Evolutionary conservation across 2,888 invertebrate genomes (phyloP).

Genomic region (Tetropium fuscum): DNA sequence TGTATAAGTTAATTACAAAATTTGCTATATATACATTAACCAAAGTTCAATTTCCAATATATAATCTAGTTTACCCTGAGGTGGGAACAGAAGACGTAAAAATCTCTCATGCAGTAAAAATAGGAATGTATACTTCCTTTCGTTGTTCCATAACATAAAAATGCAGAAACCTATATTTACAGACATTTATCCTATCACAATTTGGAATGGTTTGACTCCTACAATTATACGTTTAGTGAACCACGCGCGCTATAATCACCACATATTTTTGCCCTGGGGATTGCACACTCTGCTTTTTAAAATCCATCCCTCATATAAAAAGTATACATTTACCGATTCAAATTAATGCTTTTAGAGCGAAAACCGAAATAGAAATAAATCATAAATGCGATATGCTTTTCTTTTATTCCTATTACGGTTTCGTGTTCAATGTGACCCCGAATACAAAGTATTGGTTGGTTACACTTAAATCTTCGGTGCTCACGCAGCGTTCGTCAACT

Average conservation of each 20-base stretch:
- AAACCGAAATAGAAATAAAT: constrained; percentile 26
- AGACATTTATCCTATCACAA: constrained; percentile 40
- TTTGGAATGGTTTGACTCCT: constrained; percentile 38
- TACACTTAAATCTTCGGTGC: too few relatives aligned
- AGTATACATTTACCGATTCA: constrained; percentile 31
- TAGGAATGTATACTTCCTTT: constrained; percentile 22
- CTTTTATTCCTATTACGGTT: neutral
- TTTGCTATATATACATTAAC: too few relatives aligned
- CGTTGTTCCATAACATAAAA: constrained; percentile 22
- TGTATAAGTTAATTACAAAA: too few relatives aligned
- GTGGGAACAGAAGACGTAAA: constrained; percentile 11
- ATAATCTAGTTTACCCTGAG: constrained; percentile 7
- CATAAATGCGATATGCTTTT: constrained; percentile 18
- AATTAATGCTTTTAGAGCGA: constrained; percentile 33
- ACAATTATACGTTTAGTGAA: constrained; percentile 42
- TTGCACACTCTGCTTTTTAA: constrained; percentile 29
- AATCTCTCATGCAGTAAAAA: constrained; percentile 19
- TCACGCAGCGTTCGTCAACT: too few relatives aligned
- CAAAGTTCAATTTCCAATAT: neutral
- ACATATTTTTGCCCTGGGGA: constrained; percentile 34
- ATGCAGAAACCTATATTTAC: constrained; percentile 35
- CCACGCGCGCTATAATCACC: constrained; percentile 42
- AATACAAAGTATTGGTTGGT: too few relatives aligned
- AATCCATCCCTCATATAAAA: constrained; percentile 34
- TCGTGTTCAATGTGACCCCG: too few relatives aligned